A percentile compares a stretch with the other conserved stretches of the same genome.
phyloP scores from a whole-genome alignment of 2,888 invertebrate species.

The Scaptomyza polygonia region DNA sequence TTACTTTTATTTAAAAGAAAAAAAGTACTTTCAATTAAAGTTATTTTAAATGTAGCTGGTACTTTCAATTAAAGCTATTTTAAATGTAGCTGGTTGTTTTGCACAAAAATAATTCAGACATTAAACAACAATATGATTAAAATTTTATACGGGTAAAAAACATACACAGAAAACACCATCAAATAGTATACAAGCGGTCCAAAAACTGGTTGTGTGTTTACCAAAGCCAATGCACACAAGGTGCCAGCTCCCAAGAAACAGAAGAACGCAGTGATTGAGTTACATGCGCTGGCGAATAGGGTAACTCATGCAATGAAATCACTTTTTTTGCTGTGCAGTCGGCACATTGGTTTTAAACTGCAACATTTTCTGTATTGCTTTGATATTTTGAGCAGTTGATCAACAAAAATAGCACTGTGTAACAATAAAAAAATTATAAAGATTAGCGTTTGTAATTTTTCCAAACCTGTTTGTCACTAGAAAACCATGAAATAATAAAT shows the following conservation, averaged over 20 bases:
- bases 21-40: neutral
- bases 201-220: constrained; percentile 43
- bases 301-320: constrained; percentile 45
- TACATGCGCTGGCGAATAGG: constrained; percentile 44
- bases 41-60: constrained; percentile 23
- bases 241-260: constrained; percentile 40
- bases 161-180: constrained; percentile 43
- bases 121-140: constrained; percentile 30
- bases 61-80: constrained; percentile 1
- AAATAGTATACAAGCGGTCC: constrained; percentile 24
- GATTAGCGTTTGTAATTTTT: neutral
- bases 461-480: neutral
- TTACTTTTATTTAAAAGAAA: neutral
- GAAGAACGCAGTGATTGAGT: constrained; percentile 54
- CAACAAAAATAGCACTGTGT: neutral
- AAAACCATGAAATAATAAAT: neutral
- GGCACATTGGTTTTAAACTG: neutral
- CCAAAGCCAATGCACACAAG: constrained; percentile 49
- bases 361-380: neutral
- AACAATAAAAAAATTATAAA: neutral
- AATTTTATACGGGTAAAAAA: constrained; percentile 40
- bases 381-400: neutral
- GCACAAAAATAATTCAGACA: constrained; percentile 29
- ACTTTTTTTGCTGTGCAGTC: constrained; percentile 3
- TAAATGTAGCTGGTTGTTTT: constrained; percentile 27